These are phyloP conservation scores for Palythoa grandiflora DNA, from an alignment of 92 coral and sea anemone species.

Conservation along the genomic window DNA sequence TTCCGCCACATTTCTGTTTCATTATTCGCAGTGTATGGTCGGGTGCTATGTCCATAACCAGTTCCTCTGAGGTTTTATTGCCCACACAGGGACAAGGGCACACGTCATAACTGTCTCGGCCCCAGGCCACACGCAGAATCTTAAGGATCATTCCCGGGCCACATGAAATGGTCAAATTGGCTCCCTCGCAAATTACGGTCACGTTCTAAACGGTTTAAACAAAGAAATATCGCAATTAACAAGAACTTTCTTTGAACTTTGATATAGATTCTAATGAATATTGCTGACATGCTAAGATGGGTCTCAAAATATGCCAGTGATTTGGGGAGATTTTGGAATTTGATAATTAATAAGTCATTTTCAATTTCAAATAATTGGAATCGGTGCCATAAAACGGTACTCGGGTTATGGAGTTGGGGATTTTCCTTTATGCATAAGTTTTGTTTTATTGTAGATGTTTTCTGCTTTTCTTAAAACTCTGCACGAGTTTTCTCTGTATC, in stretches of 20 bases:
- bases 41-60: slow-evolving; percentile 68
- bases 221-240: neutral
- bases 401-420: no score
- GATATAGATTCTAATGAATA: no score
- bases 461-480: no score
- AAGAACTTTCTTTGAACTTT: neutral
- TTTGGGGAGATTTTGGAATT: no score
- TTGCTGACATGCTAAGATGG: no score
- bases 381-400: no score
- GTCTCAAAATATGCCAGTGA: no score
- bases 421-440: no score
- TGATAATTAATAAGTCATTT: no score
- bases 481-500: no score
- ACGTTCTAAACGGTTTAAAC: slow-evolving; percentile 59
- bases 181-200: slow-evolving; percentile 84
- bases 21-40: slow-evolving; percentile 72
- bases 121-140: slow-evolving; percentile 92
- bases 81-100: slow-evolving; percentile 75
- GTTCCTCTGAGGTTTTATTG: slow-evolving; percentile 61
- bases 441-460: no score
- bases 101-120: slow-evolving; percentile 80
- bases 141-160: slow-evolving; percentile 70
- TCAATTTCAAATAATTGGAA: no score
- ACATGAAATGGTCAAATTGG: slow-evolving; percentile 67
- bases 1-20: slow-evolving; percentile 71